These are phyloP conservation scores for Drosophila stalkeri DNA, from an alignment of 2,888 invertebrate genomes.

Conservation along the genomic window DNA sequence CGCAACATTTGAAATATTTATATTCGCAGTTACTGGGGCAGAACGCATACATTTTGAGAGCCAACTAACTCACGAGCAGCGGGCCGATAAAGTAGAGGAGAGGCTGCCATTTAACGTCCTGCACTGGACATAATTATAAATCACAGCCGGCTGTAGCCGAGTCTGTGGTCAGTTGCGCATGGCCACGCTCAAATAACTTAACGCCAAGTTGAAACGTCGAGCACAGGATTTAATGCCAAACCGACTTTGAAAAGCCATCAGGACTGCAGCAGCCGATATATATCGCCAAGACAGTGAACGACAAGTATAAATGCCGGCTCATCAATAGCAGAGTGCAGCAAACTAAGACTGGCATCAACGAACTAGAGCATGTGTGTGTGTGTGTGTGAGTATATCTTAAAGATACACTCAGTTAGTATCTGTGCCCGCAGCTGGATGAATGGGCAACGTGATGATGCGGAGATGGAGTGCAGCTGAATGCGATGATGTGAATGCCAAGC, in stretches of 20 bases:
- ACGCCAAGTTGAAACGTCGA: constrained; percentile 60
- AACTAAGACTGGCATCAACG: constrained; percentile 54
- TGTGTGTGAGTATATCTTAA: not conserved
- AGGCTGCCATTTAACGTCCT: constrained; percentile 42
- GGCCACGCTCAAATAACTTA: constrained; percentile 72
- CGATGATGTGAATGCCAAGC: constrained; percentile 53
- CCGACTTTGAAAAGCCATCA: constrained; percentile 73
- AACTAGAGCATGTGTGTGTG: not conserved
- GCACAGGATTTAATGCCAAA: constrained; percentile 65
- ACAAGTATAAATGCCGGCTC: constrained; percentile 70
- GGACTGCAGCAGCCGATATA: constrained; percentile 35
- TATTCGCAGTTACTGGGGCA: constrained; percentile 47
- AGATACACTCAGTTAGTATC: constrained; percentile 24
- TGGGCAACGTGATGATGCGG: constrained; percentile 17
- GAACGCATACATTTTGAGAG: constrained; percentile 46
- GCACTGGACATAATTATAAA: constrained; percentile 66
- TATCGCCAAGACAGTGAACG: constrained; percentile 66
- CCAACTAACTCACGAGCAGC: constrained; percentile 41
- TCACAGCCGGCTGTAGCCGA: constrained; percentile 44
- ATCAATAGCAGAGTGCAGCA: constrained; percentile 62
- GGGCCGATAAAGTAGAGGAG: not conserved
- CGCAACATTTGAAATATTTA: constrained; percentile 60
- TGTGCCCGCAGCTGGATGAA: constrained; percentile 40
- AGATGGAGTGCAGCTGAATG: constrained; percentile 24
- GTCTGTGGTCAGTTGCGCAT: constrained; percentile 38